These are phyloP conservation scores for Chaetura pelagica DNA, from an alignment of 2,113 vertebrate species.

Conservation along the genomic window DNA sequence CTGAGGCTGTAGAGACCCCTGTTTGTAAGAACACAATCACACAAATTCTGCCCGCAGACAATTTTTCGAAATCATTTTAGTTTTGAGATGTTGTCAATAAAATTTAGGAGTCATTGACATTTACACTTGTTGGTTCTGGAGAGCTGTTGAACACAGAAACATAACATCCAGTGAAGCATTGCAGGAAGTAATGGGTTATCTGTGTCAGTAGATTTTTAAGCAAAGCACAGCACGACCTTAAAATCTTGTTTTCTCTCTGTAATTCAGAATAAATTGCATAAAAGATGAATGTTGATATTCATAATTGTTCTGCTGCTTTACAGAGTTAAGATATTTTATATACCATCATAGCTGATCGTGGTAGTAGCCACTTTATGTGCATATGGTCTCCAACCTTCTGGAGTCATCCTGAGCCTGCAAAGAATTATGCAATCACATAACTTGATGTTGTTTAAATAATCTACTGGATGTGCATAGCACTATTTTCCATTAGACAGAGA, in stretches of 20 bases:
- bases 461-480: background rate
- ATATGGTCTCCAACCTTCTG: background rate
- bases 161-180: background rate
- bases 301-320: background rate
- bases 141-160: background rate
- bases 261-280: background rate
- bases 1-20: background rate
- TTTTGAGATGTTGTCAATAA: background rate
- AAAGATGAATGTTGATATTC: background rate
- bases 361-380: background rate
- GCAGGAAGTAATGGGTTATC: background rate
- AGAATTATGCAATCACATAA: background rate
- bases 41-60: background rate
- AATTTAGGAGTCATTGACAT: background rate
- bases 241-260: background rate
- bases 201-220: background rate
- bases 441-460: background rate
- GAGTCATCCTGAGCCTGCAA: background rate
- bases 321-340: background rate
- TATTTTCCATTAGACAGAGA: background rate
- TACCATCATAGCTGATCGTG: background rate
- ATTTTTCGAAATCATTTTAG: background rate
- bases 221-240: background rate
- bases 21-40: background rate
- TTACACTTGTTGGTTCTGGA: slow-evolving; percentile 6